phyloP scores from a whole-genome alignment of 2,888 invertebrate genomes.

The Osedax frankpressi region DNA sequence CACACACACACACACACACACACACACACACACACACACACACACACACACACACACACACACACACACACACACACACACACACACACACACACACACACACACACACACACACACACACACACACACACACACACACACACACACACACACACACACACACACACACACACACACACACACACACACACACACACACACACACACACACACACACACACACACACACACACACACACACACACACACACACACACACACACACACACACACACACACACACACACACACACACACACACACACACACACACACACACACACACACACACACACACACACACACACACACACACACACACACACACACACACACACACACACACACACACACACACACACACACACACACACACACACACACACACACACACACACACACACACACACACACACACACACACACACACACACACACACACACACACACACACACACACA shows the following conservation, averaged over 20 bases:
- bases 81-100: conserved; percentile 13
- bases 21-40: conserved; percentile 13
- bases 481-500: conserved; percentile 13
- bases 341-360: conserved; percentile 13
- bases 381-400: conserved; percentile 13
- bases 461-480: conserved; percentile 13
- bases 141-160: conserved; percentile 1
- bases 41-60: conserved; percentile 13
- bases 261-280: conserved; percentile 13
- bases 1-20: conserved; percentile 13
- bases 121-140: conserved; percentile 10
- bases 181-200: conserved; percentile 13
- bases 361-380: conserved; percentile 13
- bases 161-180: conserved; percentile 11
- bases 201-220: conserved; percentile 13
- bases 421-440: conserved; percentile 13
- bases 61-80: conserved; percentile 13
- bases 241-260: conserved; percentile 13
- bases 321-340: conserved; percentile 13
- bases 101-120: conserved; percentile 13
- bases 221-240: conserved; percentile 13
- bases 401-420: conserved; percentile 13
- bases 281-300: conserved; percentile 13
- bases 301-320: conserved; percentile 13
- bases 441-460: conserved; percentile 13